Percentiles rank a stretch among this genome's conserved stretches.
Conservation (phyloP, 2,797 vertebrate genomes). For the Amniataba percoides region DNA sequence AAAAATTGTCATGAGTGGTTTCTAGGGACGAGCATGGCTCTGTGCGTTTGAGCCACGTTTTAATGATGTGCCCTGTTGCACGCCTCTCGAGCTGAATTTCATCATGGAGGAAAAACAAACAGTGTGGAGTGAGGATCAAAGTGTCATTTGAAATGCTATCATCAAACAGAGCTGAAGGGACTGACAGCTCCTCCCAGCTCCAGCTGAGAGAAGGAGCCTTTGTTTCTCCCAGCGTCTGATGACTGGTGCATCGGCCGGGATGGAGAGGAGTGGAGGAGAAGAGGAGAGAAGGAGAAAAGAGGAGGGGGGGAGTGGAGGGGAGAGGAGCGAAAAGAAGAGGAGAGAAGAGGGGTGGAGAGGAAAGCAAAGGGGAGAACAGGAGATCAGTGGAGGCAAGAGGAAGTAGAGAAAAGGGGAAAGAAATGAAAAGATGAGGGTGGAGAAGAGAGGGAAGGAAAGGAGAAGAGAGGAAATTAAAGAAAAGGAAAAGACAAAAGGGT, state of each 20-base stretch:
- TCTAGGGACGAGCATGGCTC: slow-evolving; percentile 64
- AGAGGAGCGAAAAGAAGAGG: background rate
- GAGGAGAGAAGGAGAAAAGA: background rate
- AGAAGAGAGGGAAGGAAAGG: no score
- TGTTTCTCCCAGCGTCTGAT: slow-evolving; percentile 66
- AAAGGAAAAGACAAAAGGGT: background rate
- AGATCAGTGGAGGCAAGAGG: no score
- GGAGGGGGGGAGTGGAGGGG: background rate
- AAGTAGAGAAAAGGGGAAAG: no score
- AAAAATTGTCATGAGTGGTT: slow-evolving; percentile 56
- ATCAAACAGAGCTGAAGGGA: slow-evolving; percentile 77
- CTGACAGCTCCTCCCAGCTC: slow-evolving; percentile 79
- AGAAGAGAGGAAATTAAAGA: background rate
- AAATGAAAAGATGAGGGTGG: background rate
- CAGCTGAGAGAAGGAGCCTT: slow-evolving; percentile 70
- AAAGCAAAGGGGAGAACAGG: no score
- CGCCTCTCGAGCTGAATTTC: slow-evolving; percentile 80
- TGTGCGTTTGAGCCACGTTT: slow-evolving; percentile 67
- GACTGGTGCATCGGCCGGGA: slow-evolving; percentile 52
- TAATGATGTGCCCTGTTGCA: slow-evolving; percentile 82
- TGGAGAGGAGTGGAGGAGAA: slow-evolving; percentile 8
- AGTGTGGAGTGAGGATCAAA: slow-evolving; percentile 80
- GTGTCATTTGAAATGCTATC: slow-evolving; percentile 83
- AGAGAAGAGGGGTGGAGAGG: no score
- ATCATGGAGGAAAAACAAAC: slow-evolving; percentile 81